Evolutionary conservation across 2,797 vertebrate species (phyloP), one percentile per base, ranked within the genome.

Genomic region (Enteromius thamalakanensis): DNA sequence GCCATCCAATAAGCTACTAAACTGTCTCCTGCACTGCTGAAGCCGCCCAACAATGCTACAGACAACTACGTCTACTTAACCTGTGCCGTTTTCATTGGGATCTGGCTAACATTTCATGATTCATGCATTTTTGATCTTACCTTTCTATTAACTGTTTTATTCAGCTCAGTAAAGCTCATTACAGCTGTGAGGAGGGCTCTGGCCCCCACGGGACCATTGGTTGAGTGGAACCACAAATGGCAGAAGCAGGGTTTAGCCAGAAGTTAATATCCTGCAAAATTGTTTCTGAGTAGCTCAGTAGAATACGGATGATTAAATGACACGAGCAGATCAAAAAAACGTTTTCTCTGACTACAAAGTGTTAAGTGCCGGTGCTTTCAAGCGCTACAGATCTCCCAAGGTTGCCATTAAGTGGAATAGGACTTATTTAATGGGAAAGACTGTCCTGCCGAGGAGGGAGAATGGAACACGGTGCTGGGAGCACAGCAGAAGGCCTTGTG

Each of bases 221-320:
- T 95, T 94, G 94, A 95, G 93, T 95, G 92, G 93, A 93, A 94
- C 93, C 93, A 93, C 95, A 95, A 95, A 95, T 95, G 94, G 94
- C 95, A 95, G 93, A 94, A 94, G 93, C 93, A 92, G 92, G 93
- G 93, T 95, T 96, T 95, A 94, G 93, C 93, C 93, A 92, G 91
- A 93, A 96, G 94, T 95, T 96, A 95, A 95, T 95, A 95, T 95
- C 94, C 95, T 95, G 94, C 94, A 95, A 95, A 94, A 95, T 95
- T 95, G 94, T 88, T 95, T 94, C 94, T 90, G 93, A 91, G 88
- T 93, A 89, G 93, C 93, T 89, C 86, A 81, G 91, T 91, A 94
- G 91, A 95, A 95, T 91, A 93, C 89, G 91, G 92, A 93, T 94
- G 94, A 95, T 95, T 95, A 95, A 95, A 95, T 94, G 95, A 95